Base-by-base conservation (phyloP, 1,140 invertebrate species). In the Drosophila kanapiae region DNA sequence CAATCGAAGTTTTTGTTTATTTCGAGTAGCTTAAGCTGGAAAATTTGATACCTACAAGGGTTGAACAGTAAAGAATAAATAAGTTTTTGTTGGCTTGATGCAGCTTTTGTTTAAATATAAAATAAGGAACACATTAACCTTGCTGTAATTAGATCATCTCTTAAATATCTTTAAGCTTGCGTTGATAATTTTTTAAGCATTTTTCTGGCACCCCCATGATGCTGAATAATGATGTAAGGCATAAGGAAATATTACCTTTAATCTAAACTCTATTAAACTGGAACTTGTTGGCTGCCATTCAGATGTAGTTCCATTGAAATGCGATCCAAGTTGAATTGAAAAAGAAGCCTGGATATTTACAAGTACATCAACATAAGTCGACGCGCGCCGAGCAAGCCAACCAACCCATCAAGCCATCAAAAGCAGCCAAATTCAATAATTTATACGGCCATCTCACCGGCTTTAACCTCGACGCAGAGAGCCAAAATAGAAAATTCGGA, bases 401-500 rank as follows among this genome's bases (percentile, higher is more conserved):
- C n/a, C 37, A 49, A 29, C 29, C 49, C 49, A 53, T 35, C 38
- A 33, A n/a, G 2, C 45, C 45, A 67, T 69, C 65, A 69, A 51
- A 68, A 49, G 65, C 65, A 69, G 64, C 29, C 60, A 51, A 75
- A 82, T 47, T 56, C 56, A 45, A 42, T 75, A 74, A 79, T 72
- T 60, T 56, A 78, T 77, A 60, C 33, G 51, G 33, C 47, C 61
- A 68, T 65, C 61, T 68, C 61, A 40, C 27, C 43, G 64, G 63
- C 67, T 69, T 69, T 69, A 69, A 69, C 49, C 68, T 70, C 65
- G 27, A 4, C 35, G 49, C 16, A 48, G 29, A 48, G 33, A 49
- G 31, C 48, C 59, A 54, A 31, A 65, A 70, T 80, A 64, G 80
- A 65, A 79, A 69, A 65, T 65, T 79, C 58, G 61, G 40, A 83